These are phyloP conservation scores for Brachionus paranguensis DNA, from an alignment of 1,140 invertebrate genomes.

Conservation along the genomic window DNA sequence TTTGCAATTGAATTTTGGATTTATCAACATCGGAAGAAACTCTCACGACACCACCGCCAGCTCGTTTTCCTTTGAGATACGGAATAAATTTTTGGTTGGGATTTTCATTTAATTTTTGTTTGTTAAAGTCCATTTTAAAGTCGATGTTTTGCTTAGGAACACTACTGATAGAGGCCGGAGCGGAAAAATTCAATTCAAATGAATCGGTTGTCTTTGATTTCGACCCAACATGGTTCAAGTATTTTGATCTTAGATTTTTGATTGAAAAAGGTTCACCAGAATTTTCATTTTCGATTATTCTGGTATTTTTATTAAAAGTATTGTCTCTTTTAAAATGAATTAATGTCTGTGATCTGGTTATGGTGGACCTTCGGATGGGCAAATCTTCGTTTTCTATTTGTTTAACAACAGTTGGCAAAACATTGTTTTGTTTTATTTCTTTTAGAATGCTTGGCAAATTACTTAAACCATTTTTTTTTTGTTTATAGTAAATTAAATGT, in stretches of 20 bases:
- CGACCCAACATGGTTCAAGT: neutral
- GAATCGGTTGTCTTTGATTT: neutral
- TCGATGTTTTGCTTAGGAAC: constrained; percentile 1
- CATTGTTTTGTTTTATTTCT: neutral
- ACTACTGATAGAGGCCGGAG: neutral
- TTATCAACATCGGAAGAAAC: neutral
- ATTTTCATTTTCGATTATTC: neutral
- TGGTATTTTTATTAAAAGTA: neutral
- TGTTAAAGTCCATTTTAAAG: neutral
- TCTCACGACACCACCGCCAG: neutral
- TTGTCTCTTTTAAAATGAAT: neutral
- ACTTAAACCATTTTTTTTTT: constrained; percentile 10
- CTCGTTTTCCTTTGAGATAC: neutral
- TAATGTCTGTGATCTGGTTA: neutral
- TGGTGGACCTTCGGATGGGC: neutral
- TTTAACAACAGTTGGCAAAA: neutral
- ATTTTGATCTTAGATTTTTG: neutral
- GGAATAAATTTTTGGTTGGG: constrained; percentile 16
- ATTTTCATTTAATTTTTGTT: neutral
- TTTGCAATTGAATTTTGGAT: neutral
- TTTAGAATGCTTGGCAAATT: neutral
- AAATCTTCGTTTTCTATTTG: neutral
- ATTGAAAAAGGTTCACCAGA: neutral
- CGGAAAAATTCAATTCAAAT: neutral
- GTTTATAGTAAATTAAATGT: constrained; percentile 26